Evolutionary conservation across 2,888 invertebrate species (phyloP).

Genomic region (Urechis unicinctus): DNA sequence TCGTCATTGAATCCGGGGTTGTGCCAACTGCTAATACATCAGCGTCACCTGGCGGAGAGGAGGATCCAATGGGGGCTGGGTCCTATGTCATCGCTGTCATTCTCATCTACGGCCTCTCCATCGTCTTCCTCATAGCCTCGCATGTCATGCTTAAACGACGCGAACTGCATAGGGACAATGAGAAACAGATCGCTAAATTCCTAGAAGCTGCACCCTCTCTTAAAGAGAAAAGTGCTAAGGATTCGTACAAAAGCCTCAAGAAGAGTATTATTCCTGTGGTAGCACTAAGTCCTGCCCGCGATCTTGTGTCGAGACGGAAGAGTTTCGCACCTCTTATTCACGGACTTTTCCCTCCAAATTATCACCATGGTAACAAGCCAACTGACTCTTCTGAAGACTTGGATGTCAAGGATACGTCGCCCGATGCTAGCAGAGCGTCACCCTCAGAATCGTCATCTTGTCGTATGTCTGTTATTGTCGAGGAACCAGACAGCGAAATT

Average conservation of each 20-base stretch:
- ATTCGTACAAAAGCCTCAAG: slow-evolving; percentile 6
- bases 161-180: neutral
- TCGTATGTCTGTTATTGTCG: too few relatives aligned
- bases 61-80: slow-evolving; percentile 7
- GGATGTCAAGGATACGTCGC: too few relatives aligned
- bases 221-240: neutral
- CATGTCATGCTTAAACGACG: slow-evolving; percentile 8
- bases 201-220: neutral
- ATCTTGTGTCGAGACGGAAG: neutral
- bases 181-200: neutral
- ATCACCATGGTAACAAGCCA: too few relatives aligned
- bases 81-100: slow-evolving; percentile 11
- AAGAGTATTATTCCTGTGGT: slow-evolving; percentile 4
- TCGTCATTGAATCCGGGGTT: neutral
- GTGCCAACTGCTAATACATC: neutral
- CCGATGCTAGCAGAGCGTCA: too few relatives aligned
- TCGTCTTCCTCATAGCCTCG: slow-evolving; percentile 13
- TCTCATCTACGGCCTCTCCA: slow-evolving; percentile 11
- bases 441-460: too few relatives aligned
- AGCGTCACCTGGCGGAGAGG: neutral
- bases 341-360: neutral
- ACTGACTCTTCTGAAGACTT: too few relatives aligned
- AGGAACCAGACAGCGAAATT: too few relatives aligned
- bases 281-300: neutral
- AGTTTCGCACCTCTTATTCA: neutral